Evolutionary conservation across 2,797 vertebrate species (phyloP).

Genomic region (Distichodus sexfasciatus): DNA sequence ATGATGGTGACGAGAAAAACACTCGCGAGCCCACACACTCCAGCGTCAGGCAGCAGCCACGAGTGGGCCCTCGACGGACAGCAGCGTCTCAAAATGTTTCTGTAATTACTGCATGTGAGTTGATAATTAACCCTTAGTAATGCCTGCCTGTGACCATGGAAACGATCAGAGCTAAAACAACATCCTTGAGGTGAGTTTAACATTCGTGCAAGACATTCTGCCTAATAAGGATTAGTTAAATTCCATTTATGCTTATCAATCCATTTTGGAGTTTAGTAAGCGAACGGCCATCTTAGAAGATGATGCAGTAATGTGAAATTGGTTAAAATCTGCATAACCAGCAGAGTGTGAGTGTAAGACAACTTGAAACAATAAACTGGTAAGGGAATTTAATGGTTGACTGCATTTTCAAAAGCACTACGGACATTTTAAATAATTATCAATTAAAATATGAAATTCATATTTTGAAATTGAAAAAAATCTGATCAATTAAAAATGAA

Average conservation of each 20-base stretch:
- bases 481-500: too few species aligned
- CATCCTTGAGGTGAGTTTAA: constrained; percentile 19
- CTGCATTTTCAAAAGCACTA: too few species aligned
- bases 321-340: too few species aligned
- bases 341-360: too few species aligned
- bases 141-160: constrained; percentile 27
- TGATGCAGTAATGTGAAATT: neutral
- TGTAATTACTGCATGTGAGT: constrained; percentile 43
- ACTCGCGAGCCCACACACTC: constrained; percentile 33
- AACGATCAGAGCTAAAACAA: constrained; percentile 23
- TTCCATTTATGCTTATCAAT: constrained; percentile 21
- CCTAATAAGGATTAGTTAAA: constrained; percentile 13
- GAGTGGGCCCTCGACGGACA: constrained; percentile 28
- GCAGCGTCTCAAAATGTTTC: constrained; percentile 30
- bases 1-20: constrained; percentile 16
- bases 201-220: neutral
- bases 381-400: too few species aligned
- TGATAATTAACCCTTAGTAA: constrained; percentile 45
- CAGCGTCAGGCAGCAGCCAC: constrained; percentile 21
- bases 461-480: too few species aligned
- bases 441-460: too few species aligned
- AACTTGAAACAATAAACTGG: too few species aligned
- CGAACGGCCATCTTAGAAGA: neutral
- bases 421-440: too few species aligned
- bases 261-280: neutral